A percentile compares a stretch with the other conserved stretches of the same genome.
Evolutionary conservation across 2,797 vertebrate species (phyloP).

Genomic region (Lagodon rhomboides): DNA sequence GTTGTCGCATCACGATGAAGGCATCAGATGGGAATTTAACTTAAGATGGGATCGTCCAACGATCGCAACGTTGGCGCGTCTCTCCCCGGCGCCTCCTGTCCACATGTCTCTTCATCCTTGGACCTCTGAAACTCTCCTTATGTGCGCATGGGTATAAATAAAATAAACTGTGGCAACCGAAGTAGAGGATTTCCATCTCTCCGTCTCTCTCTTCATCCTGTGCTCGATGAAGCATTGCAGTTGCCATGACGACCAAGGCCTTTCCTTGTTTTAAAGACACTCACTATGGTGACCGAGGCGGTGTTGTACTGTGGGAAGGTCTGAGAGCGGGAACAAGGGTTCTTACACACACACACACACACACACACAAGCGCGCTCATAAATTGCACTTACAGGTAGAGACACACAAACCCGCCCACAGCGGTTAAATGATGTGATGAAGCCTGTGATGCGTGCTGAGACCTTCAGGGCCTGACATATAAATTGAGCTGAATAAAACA

Average conservation of each 20-base stretch:
- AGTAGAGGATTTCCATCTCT: slow-evolving; percentile 36
- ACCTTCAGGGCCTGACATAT: slow-evolving; percentile 27
- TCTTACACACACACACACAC: slow-evolving; percentile 2
- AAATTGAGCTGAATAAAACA: slow-evolving; percentile 10
- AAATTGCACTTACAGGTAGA: neutral
- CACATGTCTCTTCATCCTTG: too few species aligned
- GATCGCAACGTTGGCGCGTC: neutral
- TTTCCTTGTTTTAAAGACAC: slow-evolving; percentile 69
- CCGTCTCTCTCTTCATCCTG: slow-evolving; percentile 12
- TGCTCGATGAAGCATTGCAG: slow-evolving; percentile 71
- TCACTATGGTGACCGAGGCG: slow-evolving; percentile 65
- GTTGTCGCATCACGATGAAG: neutral
- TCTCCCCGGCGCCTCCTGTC: too few species aligned
- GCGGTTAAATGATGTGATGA: slow-evolving; percentile 30
- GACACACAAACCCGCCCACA: slow-evolving; percentile 5
- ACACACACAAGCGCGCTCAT: neutral
- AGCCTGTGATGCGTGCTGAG: slow-evolving; percentile 33
- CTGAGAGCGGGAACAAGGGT: slow-evolving; percentile 4
- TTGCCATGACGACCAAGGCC: slow-evolving; percentile 84
- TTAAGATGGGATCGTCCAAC: too few species aligned
- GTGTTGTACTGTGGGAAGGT: slow-evolving; percentile 34
- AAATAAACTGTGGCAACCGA: neutral
- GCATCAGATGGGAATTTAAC: neutral
- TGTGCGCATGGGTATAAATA: neutral
- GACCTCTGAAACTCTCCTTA: neutral